A percentile compares a stretch with the other conserved stretches of the same genome.
These are phyloP conservation scores for Anoplolepis gracilipes DNA, from an alignment of 1,140 invertebrate species.

Conservation along the genomic window DNA sequence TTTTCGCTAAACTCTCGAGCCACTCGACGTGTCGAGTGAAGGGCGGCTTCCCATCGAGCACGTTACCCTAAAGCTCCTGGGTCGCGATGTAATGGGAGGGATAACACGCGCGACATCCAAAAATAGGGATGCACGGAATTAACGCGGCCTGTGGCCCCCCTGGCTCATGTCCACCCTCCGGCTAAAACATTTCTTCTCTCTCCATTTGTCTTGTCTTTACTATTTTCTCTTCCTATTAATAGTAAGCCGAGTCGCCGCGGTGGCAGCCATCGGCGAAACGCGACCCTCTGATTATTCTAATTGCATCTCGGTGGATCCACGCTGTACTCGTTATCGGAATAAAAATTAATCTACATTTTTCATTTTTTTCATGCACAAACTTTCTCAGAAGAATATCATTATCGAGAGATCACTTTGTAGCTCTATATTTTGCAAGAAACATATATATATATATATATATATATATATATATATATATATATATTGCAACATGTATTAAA, in stretches of 20 bases:
- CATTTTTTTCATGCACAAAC: background rate
- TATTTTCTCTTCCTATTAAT: constrained; percentile 78
- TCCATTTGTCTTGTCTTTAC: constrained; percentile 70
- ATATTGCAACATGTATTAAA: background rate
- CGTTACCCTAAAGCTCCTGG: background rate
- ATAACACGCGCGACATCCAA: constrained; percentile 68
- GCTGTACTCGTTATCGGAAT: background rate
- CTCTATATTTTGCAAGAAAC: background rate
- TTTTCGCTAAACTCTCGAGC: background rate
- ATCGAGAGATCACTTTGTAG: background rate
- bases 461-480: background rate
- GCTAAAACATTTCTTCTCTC: constrained; percentile 65
- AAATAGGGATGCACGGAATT: constrained; percentile 76
- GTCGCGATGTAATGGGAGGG: constrained; percentile 40
- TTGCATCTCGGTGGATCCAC: constrained; percentile 8
- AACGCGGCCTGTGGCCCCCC: constrained; percentile 67
- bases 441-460: too few species aligned
- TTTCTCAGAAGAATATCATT: too few species aligned
- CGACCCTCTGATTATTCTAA: constrained; percentile 47
- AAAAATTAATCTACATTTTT: background rate
- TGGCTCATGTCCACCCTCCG: constrained; percentile 59
- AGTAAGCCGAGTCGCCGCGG: constrained; percentile 39
- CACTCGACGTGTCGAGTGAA: constrained; percentile 13
- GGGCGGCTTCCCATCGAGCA: constrained; percentile 9
- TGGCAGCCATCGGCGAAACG: constrained; percentile 6